These are phyloP conservation scores for Dryomyza anilis DNA, from an alignment of 2,888 invertebrate genomes.

Conservation along the genomic window DNA sequence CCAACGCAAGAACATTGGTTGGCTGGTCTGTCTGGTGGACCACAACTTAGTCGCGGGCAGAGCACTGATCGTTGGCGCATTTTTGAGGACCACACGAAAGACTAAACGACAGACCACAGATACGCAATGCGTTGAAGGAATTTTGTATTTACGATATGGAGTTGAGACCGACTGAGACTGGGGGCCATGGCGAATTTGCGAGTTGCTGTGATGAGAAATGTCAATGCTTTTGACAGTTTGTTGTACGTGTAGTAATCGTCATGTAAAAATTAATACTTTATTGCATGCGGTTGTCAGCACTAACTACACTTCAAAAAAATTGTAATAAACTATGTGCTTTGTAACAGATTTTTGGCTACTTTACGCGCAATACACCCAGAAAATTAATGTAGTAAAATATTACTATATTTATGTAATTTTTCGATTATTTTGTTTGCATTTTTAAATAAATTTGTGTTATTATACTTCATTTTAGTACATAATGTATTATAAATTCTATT, in stretches of 20 bases:
- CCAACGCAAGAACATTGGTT: background rate
- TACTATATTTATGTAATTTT: too few species aligned
- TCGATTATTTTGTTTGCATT: too few species aligned
- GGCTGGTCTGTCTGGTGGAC: background rate
- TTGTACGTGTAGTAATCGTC: constrained; percentile 28
- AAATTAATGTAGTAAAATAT: too few species aligned
- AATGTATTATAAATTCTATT: too few species aligned
- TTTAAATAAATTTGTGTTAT: too few species aligned
- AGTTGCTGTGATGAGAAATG: constrained; percentile 26
- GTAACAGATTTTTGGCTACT: too few species aligned
- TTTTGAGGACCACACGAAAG: constrained; percentile 20
- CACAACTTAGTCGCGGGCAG: background rate
- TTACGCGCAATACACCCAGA: too few species aligned
- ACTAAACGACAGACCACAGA: background rate
- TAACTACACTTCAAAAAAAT: too few species aligned
- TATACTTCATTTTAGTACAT: too few species aligned
- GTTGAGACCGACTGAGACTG: background rate
- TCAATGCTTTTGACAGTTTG: constrained; percentile 33
- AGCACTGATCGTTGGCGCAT: background rate
- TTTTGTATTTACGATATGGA: constrained; percentile 1
- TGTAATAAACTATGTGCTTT: too few species aligned
- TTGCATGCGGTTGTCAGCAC: too few species aligned
- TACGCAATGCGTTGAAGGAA: constrained; percentile 6
- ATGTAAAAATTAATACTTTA: constrained; percentile 27
- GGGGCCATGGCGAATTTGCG: background rate